phyloP scores from a whole-genome alignment of 1,140 invertebrate species.

The Scaptodrosophila lebanonensis region DNA sequence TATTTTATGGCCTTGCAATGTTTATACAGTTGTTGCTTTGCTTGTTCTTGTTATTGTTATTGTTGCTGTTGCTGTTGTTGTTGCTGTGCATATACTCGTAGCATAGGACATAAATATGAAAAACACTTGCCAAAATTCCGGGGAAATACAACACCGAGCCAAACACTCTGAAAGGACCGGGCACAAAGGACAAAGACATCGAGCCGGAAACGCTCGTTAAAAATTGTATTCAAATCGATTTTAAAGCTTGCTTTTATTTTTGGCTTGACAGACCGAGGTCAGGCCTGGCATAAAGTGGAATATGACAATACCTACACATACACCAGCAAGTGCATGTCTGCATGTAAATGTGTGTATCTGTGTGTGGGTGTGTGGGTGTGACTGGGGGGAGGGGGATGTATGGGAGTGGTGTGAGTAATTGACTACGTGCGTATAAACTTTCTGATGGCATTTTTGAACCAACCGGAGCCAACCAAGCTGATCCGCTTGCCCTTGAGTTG shows the following conservation, averaged over 20 bases:
- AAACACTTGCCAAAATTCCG: conserved; percentile 23
- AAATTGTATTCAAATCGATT: conserved; percentile 42
- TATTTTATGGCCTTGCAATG: conserved; percentile 50
- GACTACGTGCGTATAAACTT: conserved; percentile 74
- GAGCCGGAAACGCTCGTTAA: conserved; percentile 13
- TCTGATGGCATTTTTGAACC: conserved; percentile 65
- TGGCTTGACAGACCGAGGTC: conserved; percentile 14
- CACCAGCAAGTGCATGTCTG: conserved; percentile 13
- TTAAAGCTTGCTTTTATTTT: conserved; percentile 35
- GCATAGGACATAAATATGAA: conserved; percentile 2
- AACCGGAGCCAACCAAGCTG: conserved; percentile 23
- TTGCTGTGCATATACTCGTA: too few species aligned
- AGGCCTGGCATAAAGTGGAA: conserved; percentile 36
- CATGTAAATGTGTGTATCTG: neutral
- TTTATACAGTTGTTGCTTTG: conserved; percentile 40
- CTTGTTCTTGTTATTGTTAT: too few species aligned
- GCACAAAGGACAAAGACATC: neutral
- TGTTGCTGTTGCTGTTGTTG: too few species aligned
- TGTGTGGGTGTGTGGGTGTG: conserved; percentile 10
- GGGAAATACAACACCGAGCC: conserved; percentile 5
- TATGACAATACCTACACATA: conserved; percentile 35
- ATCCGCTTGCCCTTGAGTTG: conserved; percentile 45
- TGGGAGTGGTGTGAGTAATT: conserved; percentile 56
- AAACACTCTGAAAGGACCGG: neutral
- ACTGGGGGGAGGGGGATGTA: too few species aligned